Evolutionary conservation across 2,888 invertebrate species (phyloP), one percentile per base, ranked within the genome.

Genomic region (Tenthredo distinguenda): DNA sequence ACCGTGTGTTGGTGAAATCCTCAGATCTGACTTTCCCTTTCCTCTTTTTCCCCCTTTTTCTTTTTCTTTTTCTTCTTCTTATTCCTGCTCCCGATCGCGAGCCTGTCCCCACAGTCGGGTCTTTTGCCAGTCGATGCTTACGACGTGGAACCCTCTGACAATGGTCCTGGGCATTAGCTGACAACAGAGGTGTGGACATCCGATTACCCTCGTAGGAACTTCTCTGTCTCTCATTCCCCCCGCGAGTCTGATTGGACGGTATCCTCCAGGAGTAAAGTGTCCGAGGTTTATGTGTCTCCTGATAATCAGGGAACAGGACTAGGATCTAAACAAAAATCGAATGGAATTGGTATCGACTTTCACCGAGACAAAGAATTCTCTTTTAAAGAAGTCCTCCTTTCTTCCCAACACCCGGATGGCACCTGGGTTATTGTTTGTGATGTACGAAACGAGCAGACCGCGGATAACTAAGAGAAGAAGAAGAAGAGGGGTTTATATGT

Each of bases 111-210:
- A 55, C 6, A 84, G 58, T 47, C 21, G 47, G 62, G n/a, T 71
- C 79, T 86, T 81, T 76, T 34, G 18, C 68, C 58, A 43, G 81
- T 72, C 68, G 55, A 87, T 89, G 88, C 89, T 91, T 91, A 91
- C 90, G 90, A 90, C 89, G 7, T 74, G 43, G 83, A 83, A 65
- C 90, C 89, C 90, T 89, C 90, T 88, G 88, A 90, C 91, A 92
- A 91, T 91, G 90, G 91, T 89, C 58, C 21, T 89, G 81, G 87
- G 90, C 92, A 93, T 92, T 91, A 93, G 91, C 91, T 91, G 92
- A 92, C 92, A 91, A 93, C 92, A 90, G 92, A 93, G 92, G 92
- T 92, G 93, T 91, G 91, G 92, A 93, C 93, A 93, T 89, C 90
- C 83, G 65, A 83, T 83, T 81, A 81, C 62, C 81, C 62, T 81